Evolutionary conservation across 2,888 invertebrate species (phyloP).

Genomic region (Drosophila silvestris): DNA sequence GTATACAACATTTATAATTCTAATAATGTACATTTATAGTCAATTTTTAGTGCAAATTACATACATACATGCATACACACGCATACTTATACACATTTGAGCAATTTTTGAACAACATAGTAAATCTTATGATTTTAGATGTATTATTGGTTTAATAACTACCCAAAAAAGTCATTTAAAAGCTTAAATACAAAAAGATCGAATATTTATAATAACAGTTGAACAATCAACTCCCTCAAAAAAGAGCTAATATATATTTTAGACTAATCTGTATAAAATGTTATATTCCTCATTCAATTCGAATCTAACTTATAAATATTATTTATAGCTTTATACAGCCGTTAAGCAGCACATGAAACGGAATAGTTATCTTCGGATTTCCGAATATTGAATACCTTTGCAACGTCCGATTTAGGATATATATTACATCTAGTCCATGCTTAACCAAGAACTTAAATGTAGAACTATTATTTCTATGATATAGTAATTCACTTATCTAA

Average conservation of each 20-base stretch:
- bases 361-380: neutral
- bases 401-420: neutral
- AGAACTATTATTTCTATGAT: neutral
- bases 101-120: constrained; percentile 29
- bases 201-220: constrained; percentile 5
- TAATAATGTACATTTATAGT: constrained; percentile 67
- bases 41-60: constrained; percentile 66
- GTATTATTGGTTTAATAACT: constrained; percentile 1
- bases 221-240: constrained; percentile 23
- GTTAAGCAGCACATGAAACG: constrained; percentile 27
- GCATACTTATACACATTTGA: constrained; percentile 30
- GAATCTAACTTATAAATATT: neutral
- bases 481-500: neutral
- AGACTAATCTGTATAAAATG: constrained; percentile 48
- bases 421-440: neutral
- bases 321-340: constrained; percentile 28
- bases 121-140: constrained; percentile 19
- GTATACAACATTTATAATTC: constrained; percentile 53
- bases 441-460: neutral
- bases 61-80: constrained; percentile 23
- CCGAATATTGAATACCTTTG: neutral
- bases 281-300: constrained; percentile 32
- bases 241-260: constrained; percentile 37
- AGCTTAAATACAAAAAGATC: constrained; percentile 21
- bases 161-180: constrained; percentile 7